Conservation (phyloP, 2,888 invertebrate species). For the Stenolophus ochropezus region DNA sequence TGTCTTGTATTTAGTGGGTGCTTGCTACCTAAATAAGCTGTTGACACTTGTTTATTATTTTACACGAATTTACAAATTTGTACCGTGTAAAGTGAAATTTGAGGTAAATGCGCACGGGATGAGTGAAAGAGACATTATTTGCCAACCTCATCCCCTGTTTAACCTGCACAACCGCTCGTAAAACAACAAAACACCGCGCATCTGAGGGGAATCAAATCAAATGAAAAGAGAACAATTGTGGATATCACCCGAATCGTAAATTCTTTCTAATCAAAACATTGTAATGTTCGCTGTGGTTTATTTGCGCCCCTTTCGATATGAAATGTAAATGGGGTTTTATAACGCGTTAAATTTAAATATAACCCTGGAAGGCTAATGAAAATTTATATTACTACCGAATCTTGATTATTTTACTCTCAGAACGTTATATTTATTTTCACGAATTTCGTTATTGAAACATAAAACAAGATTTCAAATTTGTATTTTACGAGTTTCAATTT, state of each 20-base stretch:
- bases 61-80: no score
- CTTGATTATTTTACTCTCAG: slow-evolving; percentile 16
- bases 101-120: neutral
- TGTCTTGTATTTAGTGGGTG: no score
- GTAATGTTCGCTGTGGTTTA: slow-evolving; percentile 40
- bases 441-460: neutral
- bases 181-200: slow-evolving; percentile 22
- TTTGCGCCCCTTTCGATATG: slow-evolving; percentile 19
- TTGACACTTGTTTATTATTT: no score
- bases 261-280: slow-evolving; percentile 45
- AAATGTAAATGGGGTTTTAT: slow-evolving; percentile 29
- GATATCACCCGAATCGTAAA: slow-evolving; percentile 41
- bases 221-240: slow-evolving; percentile 45
- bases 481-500: neutral
- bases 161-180: slow-evolving; percentile 14
- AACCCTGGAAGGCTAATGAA: slow-evolving; percentile 9
- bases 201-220: slow-evolving; percentile 16
- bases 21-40: neutral
- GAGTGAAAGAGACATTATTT: neutral
- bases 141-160: neutral
- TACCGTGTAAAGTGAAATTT: neutral
- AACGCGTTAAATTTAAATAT: slow-evolving; percentile 16
- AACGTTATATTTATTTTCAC: slow-evolving; percentile 4
- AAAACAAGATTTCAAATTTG: neutral
- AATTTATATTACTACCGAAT: slow-evolving; percentile 14